phyloP scores from a whole-genome alignment of 2,888 invertebrate genomes.

The Hirtodrosophila duncani region DNA sequence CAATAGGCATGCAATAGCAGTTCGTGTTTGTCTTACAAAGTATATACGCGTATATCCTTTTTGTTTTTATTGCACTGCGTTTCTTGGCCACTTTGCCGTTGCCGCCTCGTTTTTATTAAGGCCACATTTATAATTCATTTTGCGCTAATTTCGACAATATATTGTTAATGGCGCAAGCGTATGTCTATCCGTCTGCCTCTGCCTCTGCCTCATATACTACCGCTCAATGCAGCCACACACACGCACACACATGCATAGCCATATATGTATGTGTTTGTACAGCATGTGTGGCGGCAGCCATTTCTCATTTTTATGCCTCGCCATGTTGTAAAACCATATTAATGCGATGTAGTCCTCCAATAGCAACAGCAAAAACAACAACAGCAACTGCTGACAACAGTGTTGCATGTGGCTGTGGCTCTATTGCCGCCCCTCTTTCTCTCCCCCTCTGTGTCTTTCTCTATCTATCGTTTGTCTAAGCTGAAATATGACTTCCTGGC shows the following conservation, averaged over 20 bases:
- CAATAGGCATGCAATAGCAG: no score
- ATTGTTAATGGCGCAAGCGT: constrained; percentile 41
- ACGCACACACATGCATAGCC: neutral
- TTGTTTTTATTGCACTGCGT: constrained; percentile 7
- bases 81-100: constrained; percentile 22
- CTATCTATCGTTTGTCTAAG: constrained; percentile 63
- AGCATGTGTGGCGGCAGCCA: constrained; percentile 65
- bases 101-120: constrained; percentile 54
- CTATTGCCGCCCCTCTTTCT: constrained; percentile 13
- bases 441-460: constrained; percentile 1
- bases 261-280: constrained; percentile 17
- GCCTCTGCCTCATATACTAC: no score
- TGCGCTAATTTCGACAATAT: constrained; percentile 65
- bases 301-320: constrained; percentile 69
- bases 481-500: constrained; percentile 70
- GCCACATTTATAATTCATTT: constrained; percentile 68
- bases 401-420: constrained; percentile 50
- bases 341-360: constrained; percentile 63
- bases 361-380: constrained; percentile 24
- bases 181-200: constrained; percentile 5
- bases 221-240: neutral
- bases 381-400: constrained; percentile 35
- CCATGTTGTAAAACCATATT: constrained; percentile 69
- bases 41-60: no score
- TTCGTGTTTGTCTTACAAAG: no score